A percentile compares a stretch with the other conserved stretches of the same genome.
Conservation (phyloP, 2,113 vertebrate species). For the Heterotilapia buettikoferi region DNA sequence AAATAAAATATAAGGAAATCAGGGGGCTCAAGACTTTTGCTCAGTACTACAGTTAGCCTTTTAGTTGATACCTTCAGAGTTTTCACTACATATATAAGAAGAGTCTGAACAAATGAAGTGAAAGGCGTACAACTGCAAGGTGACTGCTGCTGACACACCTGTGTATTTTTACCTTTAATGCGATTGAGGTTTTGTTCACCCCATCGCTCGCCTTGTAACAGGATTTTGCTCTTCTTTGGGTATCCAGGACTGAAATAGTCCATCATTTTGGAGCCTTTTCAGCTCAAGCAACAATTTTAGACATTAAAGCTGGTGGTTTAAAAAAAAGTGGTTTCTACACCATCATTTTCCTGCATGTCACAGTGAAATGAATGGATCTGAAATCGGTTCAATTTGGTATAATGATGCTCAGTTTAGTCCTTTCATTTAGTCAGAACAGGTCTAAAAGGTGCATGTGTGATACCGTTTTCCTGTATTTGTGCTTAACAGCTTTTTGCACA, state of each 20-base stretch:
- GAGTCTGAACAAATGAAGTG: not conserved
- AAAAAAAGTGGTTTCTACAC: not conserved
- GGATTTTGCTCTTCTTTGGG: not conserved
- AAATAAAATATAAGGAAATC: not conserved
- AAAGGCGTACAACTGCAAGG: not conserved
- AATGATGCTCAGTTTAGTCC: not conserved
- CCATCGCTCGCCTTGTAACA: not conserved
- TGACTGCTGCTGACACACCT: not conserved
- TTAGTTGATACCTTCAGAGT: not conserved
- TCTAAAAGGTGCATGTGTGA: not conserved
- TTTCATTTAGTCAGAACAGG: not conserved
- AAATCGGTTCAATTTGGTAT: not conserved
- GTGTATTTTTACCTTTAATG: not conserved
- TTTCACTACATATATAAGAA: not conserved
- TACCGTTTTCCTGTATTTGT: not conserved
- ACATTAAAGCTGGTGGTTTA: not conserved
- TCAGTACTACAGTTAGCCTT: not conserved
- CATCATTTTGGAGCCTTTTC: not conserved
- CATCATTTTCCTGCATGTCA: not conserved
- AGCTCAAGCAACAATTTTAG: not conserved
- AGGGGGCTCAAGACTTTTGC: not conserved
- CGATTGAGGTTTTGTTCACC: not conserved
- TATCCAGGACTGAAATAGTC: not conserved
- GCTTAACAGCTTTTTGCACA: not conserved
- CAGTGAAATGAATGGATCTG: not conserved